phyloP scores from a whole-genome alignment of 2,888 invertebrate genomes.

The Scrobipalpa atriplicella region DNA sequence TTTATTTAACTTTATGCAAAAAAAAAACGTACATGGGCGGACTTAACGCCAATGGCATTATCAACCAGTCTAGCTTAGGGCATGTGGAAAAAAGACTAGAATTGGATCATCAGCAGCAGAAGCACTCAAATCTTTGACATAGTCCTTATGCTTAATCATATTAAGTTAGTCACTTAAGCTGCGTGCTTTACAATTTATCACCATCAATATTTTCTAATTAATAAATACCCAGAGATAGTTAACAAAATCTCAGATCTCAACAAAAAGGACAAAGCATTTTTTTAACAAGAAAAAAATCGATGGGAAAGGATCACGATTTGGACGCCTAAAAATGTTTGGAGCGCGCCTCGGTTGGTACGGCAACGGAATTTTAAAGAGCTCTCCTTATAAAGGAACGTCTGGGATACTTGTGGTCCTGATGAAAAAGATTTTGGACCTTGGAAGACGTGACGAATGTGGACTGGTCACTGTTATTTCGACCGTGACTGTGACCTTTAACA shows the following conservation, averaged over 20 bases:
- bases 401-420: slow-evolving; percentile 55
- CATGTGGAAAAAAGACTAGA: too few relatives aligned
- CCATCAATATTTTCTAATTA: neutral
- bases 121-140: too few relatives aligned
- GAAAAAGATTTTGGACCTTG: slow-evolving; percentile 48
- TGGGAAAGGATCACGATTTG: slow-evolving; percentile 65
- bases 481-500: slow-evolving; percentile 43
- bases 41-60: too few relatives aligned
- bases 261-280: slow-evolving; percentile 32
- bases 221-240: neutral
- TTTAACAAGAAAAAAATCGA: slow-evolving; percentile 53
- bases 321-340: slow-evolving; percentile 76
- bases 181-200: too few relatives aligned
- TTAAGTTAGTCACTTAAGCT: too few relatives aligned
- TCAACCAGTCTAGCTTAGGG: too few relatives aligned
- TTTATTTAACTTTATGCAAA: too few relatives aligned
- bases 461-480: slow-evolving; percentile 36
- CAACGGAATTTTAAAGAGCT: slow-evolving; percentile 76
- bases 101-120: too few relatives aligned
- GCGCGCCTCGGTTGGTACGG: slow-evolving; percentile 63
- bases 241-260: slow-evolving; percentile 27
- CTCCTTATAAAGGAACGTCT: slow-evolving; percentile 64
- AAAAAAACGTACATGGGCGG: too few relatives aligned
- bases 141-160: too few relatives aligned
- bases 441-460: slow-evolving; percentile 49